Evolutionary conservation across 92 coral and sea anemone genomes (phyloP).

Genomic region (Scolanthus callimorphus): DNA sequence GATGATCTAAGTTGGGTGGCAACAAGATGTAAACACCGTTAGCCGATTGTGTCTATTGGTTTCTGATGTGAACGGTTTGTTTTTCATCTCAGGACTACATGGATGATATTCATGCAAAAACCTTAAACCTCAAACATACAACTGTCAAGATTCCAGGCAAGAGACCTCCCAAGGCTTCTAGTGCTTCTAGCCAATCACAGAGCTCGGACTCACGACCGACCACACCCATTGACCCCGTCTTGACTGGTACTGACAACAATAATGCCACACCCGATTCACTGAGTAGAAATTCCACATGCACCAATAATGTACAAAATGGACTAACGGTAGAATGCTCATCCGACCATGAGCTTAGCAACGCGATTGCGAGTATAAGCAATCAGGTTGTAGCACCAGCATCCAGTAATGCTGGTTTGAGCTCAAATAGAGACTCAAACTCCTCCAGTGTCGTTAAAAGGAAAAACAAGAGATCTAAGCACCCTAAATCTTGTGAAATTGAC

Average conservation of each 20-base stretch:
- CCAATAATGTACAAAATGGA: slow-evolving; percentile 73
- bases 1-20: too few species aligned
- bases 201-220: slow-evolving; percentile 70
- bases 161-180: slow-evolving; percentile 83
- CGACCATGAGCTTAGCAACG: slow-evolving; percentile 59
- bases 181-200: too few species aligned
- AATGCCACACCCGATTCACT: slow-evolving; percentile 53
- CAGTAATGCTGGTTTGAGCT: slow-evolving; percentile 25
- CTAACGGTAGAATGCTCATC: slow-evolving; percentile 47
- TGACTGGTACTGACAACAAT: slow-evolving; percentile 38
- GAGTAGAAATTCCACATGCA: slow-evolving; percentile 33
- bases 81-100: slow-evolving; percentile 72
- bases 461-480: slow-evolving; percentile 77
- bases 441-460: slow-evolving; percentile 51
- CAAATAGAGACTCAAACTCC: slow-evolving; percentile 45
- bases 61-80: too few species aligned
- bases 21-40: too few species aligned
- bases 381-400: slow-evolving; percentile 40
- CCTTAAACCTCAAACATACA: slow-evolving; percentile 79
- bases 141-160: slow-evolving; percentile 97
- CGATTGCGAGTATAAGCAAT: slow-evolving; percentile 62
- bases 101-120: slow-evolving; percentile 82
- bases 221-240: slow-evolving; percentile 58
- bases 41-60: too few species aligned
- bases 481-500: slow-evolving; percentile 98